phyloP scores from a whole-genome alignment of 2,797 vertebrate genomes.

The Phalloptychus januarius region DNA sequence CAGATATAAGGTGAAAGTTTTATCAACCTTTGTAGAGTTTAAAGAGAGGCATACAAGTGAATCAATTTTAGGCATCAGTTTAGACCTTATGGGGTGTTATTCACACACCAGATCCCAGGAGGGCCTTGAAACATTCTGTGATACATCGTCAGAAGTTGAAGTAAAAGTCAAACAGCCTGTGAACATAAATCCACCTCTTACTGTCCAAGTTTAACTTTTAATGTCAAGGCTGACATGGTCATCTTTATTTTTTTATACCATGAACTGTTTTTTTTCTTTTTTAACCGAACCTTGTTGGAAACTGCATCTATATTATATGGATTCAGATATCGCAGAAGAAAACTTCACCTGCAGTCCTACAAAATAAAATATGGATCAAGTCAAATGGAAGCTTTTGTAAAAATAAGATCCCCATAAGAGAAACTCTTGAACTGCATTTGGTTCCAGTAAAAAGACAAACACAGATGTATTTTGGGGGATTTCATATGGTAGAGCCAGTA shows the following conservation, averaged over 20 bases:
- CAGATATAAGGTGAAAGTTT: conserved; percentile 33
- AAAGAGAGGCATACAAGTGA: background rate
- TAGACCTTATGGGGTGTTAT: background rate
- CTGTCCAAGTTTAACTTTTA: background rate
- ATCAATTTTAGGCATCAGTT: conserved; percentile 30
- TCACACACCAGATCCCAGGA: background rate
- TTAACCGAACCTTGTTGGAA: background rate
- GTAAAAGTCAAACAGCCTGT: conserved; percentile 11
- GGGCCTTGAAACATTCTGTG: conserved; percentile 9
- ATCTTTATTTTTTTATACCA: background rate
- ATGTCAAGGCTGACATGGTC: background rate
- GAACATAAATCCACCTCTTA: background rate
- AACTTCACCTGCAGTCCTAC: background rate
- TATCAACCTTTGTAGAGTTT: conserved; percentile 28
- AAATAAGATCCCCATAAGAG: background rate
- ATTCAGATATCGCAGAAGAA: background rate
- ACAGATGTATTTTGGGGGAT: background rate
- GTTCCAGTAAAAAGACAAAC: background rate
- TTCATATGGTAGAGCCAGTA: background rate
- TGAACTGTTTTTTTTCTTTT: background rate
- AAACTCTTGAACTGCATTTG: background rate
- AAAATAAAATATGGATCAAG: background rate
- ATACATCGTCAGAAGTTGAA: conserved; percentile 6
- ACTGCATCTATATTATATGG: background rate
- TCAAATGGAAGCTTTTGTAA: background rate